phyloP scores from a whole-genome alignment of 2,797 vertebrate genomes.

The Buphagus erythrorhynchus region DNA sequence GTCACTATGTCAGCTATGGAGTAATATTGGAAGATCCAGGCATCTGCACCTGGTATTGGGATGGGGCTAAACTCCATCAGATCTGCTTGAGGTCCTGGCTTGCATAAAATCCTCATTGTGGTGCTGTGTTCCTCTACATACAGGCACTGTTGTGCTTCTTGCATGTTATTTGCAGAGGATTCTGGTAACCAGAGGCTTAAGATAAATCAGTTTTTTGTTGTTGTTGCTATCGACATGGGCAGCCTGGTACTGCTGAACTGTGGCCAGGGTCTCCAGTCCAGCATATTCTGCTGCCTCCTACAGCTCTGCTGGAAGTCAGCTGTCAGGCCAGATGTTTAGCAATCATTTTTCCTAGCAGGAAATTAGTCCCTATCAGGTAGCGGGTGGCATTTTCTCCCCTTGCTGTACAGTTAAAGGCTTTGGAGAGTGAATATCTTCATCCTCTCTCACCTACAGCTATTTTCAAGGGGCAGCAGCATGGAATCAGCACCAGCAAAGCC shows the following conservation, averaged over 20 bases:
- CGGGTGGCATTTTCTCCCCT: conserved; percentile 40
- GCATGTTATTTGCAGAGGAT: not conserved
- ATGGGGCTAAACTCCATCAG: not conserved
- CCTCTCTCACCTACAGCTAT: not conserved
- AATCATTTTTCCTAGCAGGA: conserved; percentile 22
- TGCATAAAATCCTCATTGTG: not conserved
- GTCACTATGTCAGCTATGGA: not conserved
- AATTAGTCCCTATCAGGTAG: conserved; percentile 35
- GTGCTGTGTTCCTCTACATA: not conserved
- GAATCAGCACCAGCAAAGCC: not conserved
- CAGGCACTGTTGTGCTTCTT: not conserved
- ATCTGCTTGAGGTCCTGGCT: not conserved
- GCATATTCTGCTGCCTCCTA: not conserved
- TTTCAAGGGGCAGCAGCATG: conserved; percentile 2
- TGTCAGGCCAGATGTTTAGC: conserved; percentile 52
- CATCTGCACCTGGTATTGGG: not conserved
- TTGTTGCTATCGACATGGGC: not conserved
- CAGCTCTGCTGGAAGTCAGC: conserved; percentile 33
- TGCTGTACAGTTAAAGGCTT: not conserved
- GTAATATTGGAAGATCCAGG: not conserved
- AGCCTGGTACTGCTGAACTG: conserved; percentile 16
- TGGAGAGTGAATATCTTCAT: not conserved
- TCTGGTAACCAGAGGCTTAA: not conserved
- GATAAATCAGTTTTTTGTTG: not conserved
- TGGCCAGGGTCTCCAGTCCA: not conserved